A percentile compares a stretch with the other conserved stretches of the same genome.
Conservation (phyloP, 1,140 invertebrate genomes). For the Sipha flava region DNA sequence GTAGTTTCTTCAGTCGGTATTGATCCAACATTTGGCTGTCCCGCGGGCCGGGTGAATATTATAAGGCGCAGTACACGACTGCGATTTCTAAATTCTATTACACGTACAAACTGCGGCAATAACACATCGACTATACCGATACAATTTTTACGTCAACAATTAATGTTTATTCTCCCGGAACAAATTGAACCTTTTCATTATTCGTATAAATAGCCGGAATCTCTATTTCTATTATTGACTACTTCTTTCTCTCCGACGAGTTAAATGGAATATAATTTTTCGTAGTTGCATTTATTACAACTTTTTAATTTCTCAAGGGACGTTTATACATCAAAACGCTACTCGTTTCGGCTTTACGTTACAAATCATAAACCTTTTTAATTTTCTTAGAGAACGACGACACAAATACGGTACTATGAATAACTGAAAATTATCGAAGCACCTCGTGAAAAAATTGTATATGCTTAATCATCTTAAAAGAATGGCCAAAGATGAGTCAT, state of each 20-base stretch:
- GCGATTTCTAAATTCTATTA: neutral
- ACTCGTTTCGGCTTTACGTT: neutral
- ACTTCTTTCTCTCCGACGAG: neutral
- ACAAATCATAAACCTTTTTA: neutral
- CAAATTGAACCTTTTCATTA: neutral
- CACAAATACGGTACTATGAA: neutral
- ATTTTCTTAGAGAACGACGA: neutral
- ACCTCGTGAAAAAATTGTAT: neutral
- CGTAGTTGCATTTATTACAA: neutral
- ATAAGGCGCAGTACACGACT: neutral
- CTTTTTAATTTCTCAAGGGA: neutral
- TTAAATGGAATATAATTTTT: neutral
- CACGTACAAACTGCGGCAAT: neutral
- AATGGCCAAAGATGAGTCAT: neutral
- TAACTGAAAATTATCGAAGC: neutral
- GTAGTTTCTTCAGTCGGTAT: constrained; percentile 4
- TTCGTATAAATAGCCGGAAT: neutral
- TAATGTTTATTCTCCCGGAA: too few species aligned
- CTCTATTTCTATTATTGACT: neutral
- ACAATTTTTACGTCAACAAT: too few species aligned
- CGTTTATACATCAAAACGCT: neutral
- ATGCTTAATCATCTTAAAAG: neutral
- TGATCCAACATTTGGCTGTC: constrained; percentile 12
- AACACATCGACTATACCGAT: neutral
- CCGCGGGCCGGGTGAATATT: neutral